phyloP scores from a whole-genome alignment of 2,113 vertebrate genomes.

The Paraplagusia blochii region DNA sequence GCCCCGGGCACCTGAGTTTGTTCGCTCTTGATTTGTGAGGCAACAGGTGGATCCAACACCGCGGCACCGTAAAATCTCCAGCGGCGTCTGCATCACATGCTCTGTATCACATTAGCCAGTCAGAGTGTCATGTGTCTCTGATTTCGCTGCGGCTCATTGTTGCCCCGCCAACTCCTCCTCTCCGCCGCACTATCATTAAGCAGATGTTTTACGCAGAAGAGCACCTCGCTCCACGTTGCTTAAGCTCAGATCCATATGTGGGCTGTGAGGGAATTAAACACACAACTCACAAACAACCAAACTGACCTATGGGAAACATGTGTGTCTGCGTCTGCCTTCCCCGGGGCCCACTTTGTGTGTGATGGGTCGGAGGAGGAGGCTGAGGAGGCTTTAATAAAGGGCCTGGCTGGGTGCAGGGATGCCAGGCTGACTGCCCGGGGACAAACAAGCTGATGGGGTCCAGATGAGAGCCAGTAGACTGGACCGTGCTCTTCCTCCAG shows the following conservation, averaged over 20 bases:
- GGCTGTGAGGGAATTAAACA: constrained; percentile 58
- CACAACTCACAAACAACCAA: constrained; percentile 64
- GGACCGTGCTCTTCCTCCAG: constrained; percentile 45
- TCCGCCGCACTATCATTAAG: constrained; percentile 62
- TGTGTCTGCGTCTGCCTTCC: constrained; percentile 56
- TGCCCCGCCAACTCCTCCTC: constrained; percentile 29
- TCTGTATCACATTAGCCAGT: constrained; percentile 29
- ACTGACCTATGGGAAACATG: constrained; percentile 71
- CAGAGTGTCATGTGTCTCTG: constrained; percentile 56
- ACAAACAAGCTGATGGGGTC: constrained; percentile 65
- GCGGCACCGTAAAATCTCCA: constrained; percentile 4
- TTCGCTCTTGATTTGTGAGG: not conserved
- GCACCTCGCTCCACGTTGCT: constrained; percentile 46
- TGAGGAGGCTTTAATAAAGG: constrained; percentile 71
- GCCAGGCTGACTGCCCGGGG: constrained; percentile 67
- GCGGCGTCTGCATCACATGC: not conserved
- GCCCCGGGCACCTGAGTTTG: not conserved
- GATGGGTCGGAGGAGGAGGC: constrained; percentile 66
- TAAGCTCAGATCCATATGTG: constrained; percentile 63
- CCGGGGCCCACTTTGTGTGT: constrained; percentile 55
- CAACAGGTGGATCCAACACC: constrained; percentile 37
- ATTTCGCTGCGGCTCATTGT: constrained; percentile 40
- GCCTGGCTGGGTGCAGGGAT: constrained; percentile 61
- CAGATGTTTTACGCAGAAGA: constrained; percentile 65
- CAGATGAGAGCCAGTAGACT: constrained; percentile 72